Evolutionary conservation across 1,140 invertebrate species (phyloP).

Genomic region (Micrasema longulum): DNA sequence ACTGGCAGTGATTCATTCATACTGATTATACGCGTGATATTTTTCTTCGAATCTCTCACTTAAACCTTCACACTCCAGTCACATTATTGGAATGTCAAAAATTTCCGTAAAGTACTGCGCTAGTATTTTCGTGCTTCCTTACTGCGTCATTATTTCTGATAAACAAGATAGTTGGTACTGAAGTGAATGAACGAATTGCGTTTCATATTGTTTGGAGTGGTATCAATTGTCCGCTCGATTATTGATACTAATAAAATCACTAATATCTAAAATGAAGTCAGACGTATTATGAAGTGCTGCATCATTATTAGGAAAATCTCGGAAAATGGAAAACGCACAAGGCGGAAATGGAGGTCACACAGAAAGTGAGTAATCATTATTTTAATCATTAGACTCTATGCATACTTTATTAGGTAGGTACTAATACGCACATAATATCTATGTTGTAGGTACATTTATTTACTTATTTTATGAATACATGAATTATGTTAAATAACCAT

Average conservation of each 20-base stretch:
- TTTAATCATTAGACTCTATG: too few species aligned
- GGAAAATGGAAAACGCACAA: conserved; percentile 52
- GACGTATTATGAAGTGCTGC: conserved; percentile 29
- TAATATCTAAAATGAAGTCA: too few species aligned
- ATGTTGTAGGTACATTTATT: too few species aligned
- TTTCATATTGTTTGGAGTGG: background rate
- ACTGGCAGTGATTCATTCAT: conserved; percentile 34
- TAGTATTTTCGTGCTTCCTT: conserved; percentile 19
- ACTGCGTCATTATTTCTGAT: conserved; percentile 35
- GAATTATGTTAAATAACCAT: too few species aligned
- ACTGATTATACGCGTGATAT: conserved; percentile 25
- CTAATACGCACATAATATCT: too few species aligned
- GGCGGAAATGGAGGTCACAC: conserved; percentile 47
- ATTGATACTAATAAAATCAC: too few species aligned
- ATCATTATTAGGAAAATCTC: conserved; percentile 40
- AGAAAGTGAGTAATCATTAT: conserved; percentile 46
- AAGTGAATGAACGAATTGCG: conserved; percentile 4
- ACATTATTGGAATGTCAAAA: conserved; percentile 49
- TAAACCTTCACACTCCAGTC: conserved; percentile 41
- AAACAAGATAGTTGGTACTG: background rate
- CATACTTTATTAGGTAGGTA: too few species aligned
- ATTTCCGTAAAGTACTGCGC: conserved; percentile 48
- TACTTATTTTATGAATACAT: too few species aligned
- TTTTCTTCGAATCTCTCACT: conserved; percentile 26
- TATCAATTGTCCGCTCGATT: too few species aligned